Evolutionary conservation across 2,113 vertebrate genomes (phyloP).

Genomic region (Electrona antarctica): DNA sequence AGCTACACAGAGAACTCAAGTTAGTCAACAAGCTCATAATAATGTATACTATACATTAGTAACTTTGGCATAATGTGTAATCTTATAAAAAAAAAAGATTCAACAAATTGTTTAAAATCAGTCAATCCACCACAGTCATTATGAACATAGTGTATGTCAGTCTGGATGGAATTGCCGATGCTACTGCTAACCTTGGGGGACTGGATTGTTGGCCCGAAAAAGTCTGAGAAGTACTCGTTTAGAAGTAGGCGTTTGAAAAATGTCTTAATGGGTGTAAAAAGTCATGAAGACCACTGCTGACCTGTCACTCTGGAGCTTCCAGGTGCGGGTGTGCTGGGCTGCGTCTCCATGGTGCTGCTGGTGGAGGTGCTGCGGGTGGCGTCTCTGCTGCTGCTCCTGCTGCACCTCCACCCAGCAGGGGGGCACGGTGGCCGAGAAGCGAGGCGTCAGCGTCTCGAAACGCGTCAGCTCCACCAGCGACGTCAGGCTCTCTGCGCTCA

Average conservation of each 20-base stretch:
- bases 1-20: conserved; percentile 73
- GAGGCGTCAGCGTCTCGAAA: conserved; percentile 95
- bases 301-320: conserved; percentile 97
- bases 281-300: conserved; percentile 37
- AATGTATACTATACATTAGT: no score
- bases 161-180: neutral
- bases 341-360: conserved; percentile 98
- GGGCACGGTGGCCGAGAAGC: conserved; percentile 97
- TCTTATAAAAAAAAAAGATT: no score
- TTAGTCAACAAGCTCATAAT: neutral
- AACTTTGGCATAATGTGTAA: no score
- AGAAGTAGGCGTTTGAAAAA: no score
- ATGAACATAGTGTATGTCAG: neutral
- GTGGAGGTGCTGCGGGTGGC: conserved; percentile 96
- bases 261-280: no score
- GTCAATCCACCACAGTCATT: no score
- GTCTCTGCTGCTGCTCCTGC: conserved; percentile 96
- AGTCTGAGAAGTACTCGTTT: no score
- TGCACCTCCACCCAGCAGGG: conserved; percentile 99
- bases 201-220: no score
- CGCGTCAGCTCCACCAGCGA: conserved; percentile 95
- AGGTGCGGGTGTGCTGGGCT: conserved; percentile 96
- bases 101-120: no score
- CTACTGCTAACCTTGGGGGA: no score
- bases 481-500: conserved; percentile 89